Evolutionary conservation across 2,888 invertebrate genomes (phyloP).

Genomic region (Pterostichus niger): DNA sequence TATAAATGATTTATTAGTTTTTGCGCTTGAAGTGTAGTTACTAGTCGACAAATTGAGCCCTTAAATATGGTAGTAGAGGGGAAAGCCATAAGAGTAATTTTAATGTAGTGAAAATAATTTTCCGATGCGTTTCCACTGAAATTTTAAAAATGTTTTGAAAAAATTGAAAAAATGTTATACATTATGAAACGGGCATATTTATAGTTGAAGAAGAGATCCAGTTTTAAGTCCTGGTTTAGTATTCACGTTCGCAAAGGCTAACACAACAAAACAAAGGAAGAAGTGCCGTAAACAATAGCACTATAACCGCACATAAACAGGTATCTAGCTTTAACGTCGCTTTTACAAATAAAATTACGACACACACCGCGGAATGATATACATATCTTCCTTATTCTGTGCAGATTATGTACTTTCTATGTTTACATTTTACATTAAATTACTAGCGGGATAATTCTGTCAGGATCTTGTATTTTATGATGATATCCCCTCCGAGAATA

Average conservation of each 20-base stretch:
- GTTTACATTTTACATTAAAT: conserved; percentile 28
- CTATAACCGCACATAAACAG: conserved; percentile 58
- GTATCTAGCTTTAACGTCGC: conserved; percentile 56
- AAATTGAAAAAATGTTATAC: no score
- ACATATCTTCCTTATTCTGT: conserved; percentile 38
- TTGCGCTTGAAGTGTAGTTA: no score
- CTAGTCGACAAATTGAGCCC: no score
- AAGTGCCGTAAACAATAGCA: conserved; percentile 54
- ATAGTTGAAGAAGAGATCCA: not conserved
- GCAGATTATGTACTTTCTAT: conserved; percentile 21
- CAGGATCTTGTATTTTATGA: conserved; percentile 4
- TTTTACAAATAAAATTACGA: conserved; percentile 59
- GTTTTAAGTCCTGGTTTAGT: conserved; percentile 18
- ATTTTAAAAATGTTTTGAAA: no score
- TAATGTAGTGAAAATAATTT: no score
- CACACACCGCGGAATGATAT: conserved; percentile 32
- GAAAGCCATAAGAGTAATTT: no score
- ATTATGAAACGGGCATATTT: no score
- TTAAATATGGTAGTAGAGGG: no score
- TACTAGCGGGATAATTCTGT: not conserved
- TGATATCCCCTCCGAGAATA: not conserved
- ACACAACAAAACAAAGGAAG: conserved; percentile 34
- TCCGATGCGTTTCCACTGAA: no score
- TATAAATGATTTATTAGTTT: no score
- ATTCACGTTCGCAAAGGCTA: conserved; percentile 20